Evolutionary conservation across 2,888 invertebrate genomes (phyloP).

Genomic region (Automeris io): DNA sequence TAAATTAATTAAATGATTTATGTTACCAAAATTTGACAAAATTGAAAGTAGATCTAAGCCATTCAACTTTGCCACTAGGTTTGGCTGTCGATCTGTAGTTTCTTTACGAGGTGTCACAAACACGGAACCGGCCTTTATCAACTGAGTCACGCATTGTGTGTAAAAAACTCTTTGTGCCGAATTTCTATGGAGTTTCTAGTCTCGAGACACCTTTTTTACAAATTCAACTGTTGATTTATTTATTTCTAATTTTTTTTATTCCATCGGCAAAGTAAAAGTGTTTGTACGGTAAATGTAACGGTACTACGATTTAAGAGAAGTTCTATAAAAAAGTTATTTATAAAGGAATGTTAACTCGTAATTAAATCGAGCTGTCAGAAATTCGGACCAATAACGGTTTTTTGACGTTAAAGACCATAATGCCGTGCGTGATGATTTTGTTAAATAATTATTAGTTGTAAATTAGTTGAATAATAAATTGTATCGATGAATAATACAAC

Average conservation of each 20-base stretch:
- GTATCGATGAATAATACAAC: neutral
- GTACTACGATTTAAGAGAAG: neutral
- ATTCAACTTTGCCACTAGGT: neutral
- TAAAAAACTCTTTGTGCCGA: conserved; percentile 1
- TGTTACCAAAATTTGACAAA: neutral
- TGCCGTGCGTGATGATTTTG: neutral
- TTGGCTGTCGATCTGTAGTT: neutral
- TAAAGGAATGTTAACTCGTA: conserved; percentile 14
- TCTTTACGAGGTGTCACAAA: neutral
- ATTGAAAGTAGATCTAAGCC: neutral
- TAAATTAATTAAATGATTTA: neutral
- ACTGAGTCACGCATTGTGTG: conserved; percentile 1
- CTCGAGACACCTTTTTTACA: neutral
- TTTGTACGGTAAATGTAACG: conserved; percentile 4
- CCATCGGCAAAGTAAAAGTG: neutral
- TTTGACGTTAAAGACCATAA: neutral
- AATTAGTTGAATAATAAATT: neutral
- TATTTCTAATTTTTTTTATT: neutral
- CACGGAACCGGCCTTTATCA: neutral
- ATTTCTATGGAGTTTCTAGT: conserved; percentile 6
- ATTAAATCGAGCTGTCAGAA: conserved; percentile 17
- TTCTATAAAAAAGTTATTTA: neutral
- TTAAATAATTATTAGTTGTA: neutral
- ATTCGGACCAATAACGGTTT: conserved; percentile 24
- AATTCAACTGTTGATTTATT: neutral